Evolutionary conservation across 2,113 vertebrate genomes (phyloP).

Genomic region (Anolis carolinensis): DNA sequence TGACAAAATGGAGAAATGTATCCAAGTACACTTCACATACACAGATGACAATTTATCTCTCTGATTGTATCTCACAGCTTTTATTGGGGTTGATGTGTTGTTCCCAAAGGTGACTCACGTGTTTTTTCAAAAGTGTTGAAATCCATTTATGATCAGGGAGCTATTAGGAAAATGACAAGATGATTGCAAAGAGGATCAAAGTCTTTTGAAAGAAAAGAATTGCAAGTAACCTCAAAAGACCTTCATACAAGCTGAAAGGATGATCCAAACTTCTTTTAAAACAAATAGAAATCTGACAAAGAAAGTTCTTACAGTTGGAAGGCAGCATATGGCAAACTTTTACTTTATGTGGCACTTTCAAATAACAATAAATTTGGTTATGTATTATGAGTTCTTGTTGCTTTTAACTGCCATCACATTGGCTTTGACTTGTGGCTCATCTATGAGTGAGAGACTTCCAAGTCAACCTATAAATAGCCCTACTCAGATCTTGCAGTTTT

Average conservation of each 20-base stretch:
- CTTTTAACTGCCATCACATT: not conserved
- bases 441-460: not conserved
- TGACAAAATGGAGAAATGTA: conserved; percentile 31
- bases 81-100: not conserved
- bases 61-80: not conserved
- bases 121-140: conserved; percentile 5
- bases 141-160: not conserved
- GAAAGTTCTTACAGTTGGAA: not conserved
- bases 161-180: not conserved
- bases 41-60: not conserved
- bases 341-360: too few relatives aligned
- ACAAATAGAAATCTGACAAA: not conserved
- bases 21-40: not conserved
- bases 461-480: not conserved
- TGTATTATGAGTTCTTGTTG: not conserved
- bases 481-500: not conserved
- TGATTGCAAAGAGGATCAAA: conserved; percentile 6
- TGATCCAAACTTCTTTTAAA: not conserved
- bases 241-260: not conserved
- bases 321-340: not conserved
- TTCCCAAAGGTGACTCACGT: not conserved
- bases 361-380: too few relatives aligned
- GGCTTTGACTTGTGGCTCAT: not conserved
- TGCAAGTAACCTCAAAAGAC: not conserved
- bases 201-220: conserved; percentile 4